These are phyloP conservation scores for Talpa occidentalis DNA, from an alignment of 2,113 vertebrate genomes.

Conservation along the genomic window DNA sequence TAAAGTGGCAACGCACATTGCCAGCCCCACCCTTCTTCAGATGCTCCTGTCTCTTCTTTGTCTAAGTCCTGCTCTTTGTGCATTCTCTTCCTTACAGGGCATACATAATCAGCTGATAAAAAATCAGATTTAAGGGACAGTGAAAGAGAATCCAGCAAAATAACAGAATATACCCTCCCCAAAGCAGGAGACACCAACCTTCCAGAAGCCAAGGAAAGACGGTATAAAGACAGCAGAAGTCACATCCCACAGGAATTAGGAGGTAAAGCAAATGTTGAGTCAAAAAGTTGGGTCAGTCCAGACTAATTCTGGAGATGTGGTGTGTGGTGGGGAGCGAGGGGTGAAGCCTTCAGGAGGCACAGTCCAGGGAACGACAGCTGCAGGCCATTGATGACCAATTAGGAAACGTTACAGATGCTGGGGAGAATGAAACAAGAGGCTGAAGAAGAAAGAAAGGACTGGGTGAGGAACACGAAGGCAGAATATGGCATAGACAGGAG, in stretches of 20 bases:
- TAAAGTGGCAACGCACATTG: neutral
- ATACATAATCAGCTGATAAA: neutral
- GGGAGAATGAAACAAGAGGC: neutral
- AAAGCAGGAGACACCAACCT: neutral
- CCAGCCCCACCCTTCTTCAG: neutral
- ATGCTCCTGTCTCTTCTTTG: accelerated
- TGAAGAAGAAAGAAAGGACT: neutral
- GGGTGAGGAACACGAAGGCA: neutral
- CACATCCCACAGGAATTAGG: accelerated
- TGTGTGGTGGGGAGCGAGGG: too few species aligned
- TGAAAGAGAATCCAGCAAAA: neutral
- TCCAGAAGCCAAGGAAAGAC: neutral
- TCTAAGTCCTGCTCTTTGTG: neutral
- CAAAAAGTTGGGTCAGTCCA: accelerated
- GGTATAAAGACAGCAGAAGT: accelerated
- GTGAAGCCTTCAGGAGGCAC: accelerated
- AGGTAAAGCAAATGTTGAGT: too few species aligned
- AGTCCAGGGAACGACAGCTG: accelerated
- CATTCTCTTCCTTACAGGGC: neutral
- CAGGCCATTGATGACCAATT: accelerated
- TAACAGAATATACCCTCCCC: neutral
- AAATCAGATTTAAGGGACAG: neutral
- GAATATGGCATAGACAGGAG: neutral
- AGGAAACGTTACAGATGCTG: accelerated
- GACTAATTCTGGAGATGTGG: neutral